These are phyloP conservation scores for Capitulum mitella DNA, from an alignment of 2,888 invertebrate species.

Conservation along the genomic window DNA sequence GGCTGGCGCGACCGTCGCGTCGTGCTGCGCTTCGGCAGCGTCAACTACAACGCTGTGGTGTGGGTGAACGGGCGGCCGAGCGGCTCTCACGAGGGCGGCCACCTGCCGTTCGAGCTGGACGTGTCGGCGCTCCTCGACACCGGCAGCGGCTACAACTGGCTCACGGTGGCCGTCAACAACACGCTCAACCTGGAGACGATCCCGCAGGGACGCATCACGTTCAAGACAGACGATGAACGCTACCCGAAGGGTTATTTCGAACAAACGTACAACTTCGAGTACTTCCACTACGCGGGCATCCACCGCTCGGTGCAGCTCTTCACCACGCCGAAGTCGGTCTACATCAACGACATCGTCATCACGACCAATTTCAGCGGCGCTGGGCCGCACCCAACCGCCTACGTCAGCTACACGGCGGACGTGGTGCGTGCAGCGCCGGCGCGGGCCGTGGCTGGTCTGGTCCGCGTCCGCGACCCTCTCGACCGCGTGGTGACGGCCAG, in stretches of 20 bases:
- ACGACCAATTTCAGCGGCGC: conserved; percentile 49
- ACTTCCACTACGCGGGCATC: conserved; percentile 97
- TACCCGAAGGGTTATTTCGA: conserved; percentile 57
- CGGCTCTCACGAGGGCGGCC: conserved; percentile 84
- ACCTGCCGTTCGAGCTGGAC: conserved; percentile 87
- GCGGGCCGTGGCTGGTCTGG: too few species aligned
- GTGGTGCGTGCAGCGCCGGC: too few species aligned
- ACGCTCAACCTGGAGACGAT: conserved; percentile 76
- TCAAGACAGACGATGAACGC: conserved; percentile 39
- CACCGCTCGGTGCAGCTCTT: conserved; percentile 85
- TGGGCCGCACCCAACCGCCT: conserved; percentile 27
- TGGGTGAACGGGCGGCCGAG: conserved; percentile 80
- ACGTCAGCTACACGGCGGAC: conserved; percentile 25
- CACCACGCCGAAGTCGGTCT: conserved; percentile 72
- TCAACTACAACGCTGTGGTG: conserved; percentile 52
- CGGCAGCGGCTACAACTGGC: conserved; percentile 52
- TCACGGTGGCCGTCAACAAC: conserved; percentile 92
- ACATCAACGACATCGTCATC: conserved; percentile 76
- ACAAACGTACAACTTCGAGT: conserved; percentile 85
- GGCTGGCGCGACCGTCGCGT: conserved; percentile 39
- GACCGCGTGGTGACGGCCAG: conserved; percentile 23
- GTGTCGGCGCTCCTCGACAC: conserved; percentile 53
- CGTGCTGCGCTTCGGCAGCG: conserved; percentile 49
- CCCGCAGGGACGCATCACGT: conserved; percentile 65
- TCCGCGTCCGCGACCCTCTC: too few species aligned